Base-by-base conservation (phyloP, 2,888 invertebrate genomes). In the Chloroclystis v-ata region DNA sequence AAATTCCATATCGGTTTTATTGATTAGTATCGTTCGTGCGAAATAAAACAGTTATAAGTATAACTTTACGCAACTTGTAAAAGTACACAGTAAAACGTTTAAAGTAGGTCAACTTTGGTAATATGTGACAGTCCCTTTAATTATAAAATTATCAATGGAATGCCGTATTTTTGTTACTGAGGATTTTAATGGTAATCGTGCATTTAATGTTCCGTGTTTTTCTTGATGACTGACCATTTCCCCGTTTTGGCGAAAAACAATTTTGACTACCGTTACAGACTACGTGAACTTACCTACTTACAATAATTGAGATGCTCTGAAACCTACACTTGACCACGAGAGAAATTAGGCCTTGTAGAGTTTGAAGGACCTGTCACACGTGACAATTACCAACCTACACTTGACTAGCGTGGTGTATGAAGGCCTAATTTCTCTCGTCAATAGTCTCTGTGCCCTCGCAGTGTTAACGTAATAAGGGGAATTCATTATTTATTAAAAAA, bases 81-180 rank as follows among this genome's bases (percentile, higher is more conserved):
- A 28, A 14, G 28, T 28, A 0, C 1, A 13, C 38, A 20, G 38
- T 39, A 39, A 45, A 45, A 44, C 8, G 8, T 13, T 25, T 9
- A 42, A 42, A 42, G 42, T 47, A 43, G 47, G 47, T 33, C 33
- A 43, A 41, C 35, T 41, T 14, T 12, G n/a, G 30, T 5, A 26
- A 26, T 37, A 37, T 10, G 25, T 37, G 37, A 44, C 32, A 24
- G 38, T 41, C 12, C 20, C 28, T 47, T 42, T 47, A 43, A 43
- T 37, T 30, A 37, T 43, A 37, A 28, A 42, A 32, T 32, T 14
- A 32, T 26, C 5, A 24, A 43, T 13, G n/a, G 37, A 43, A 43
- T 43, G 37, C 29, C 30, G 30, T 25, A 10, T 37, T 25, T 25
- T 13, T 35, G 28, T 35, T 29, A 30, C 13, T 43, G 24, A 24